Conservation (phyloP, 2,797 vertebrate species). For the Gephyroberyx darwinii region DNA sequence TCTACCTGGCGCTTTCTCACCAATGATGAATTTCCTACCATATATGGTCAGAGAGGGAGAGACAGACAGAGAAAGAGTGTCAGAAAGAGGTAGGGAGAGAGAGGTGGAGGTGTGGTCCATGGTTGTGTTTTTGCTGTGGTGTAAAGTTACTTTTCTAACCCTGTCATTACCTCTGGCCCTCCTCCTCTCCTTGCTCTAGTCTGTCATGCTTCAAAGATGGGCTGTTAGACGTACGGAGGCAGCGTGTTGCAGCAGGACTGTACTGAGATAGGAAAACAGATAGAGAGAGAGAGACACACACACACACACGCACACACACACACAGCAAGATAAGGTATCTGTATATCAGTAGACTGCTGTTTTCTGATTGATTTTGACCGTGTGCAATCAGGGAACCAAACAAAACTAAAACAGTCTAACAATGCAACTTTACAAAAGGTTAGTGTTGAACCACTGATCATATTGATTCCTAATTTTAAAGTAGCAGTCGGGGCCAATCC, state of each 20-base stretch:
- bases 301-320: conserved; percentile 2
- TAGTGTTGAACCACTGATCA: too few species aligned
- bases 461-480: too few species aligned
- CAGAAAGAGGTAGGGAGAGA: conserved; percentile 36
- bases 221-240: conserved; percentile 37
- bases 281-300: not conserved
- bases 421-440: not conserved
- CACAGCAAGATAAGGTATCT: not conserved
- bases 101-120: conserved; percentile 61
- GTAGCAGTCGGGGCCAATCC: conserved; percentile 4
- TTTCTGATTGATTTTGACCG: not conserved
- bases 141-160: conserved; percentile 67
- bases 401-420: not conserved
- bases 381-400: not conserved
- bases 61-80: conserved; percentile 25
- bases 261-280: not conserved
- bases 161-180: conserved; percentile 58
- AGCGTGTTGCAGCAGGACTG: conserved; percentile 57
- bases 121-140: conserved; percentile 50
- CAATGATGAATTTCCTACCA: conserved; percentile 74
- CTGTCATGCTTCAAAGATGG: conserved; percentile 63
- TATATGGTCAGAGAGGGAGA: conserved; percentile 77
- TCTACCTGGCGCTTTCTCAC: conserved; percentile 55
- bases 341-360: not conserved
- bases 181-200: conserved; percentile 31